These are phyloP conservation scores for Zeus faber DNA, from an alignment of 2,113 vertebrate genomes.

Conservation along the genomic window DNA sequence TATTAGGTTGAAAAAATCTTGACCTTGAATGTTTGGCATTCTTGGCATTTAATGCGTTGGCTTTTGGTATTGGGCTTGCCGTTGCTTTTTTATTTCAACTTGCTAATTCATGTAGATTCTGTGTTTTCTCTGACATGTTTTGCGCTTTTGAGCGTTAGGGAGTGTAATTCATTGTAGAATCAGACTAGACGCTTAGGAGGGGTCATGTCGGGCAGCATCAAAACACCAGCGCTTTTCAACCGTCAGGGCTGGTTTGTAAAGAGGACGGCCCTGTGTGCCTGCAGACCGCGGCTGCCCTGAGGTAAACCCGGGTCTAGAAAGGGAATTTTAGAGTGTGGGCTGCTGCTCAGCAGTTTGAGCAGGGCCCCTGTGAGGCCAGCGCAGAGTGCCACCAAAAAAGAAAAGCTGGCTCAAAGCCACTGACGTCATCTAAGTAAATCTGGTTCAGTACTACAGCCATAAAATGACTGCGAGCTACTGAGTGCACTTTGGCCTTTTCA, in stretches of 20 bases:
- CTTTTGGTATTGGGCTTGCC: too few relatives aligned
- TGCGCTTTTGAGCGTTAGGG: too few relatives aligned
- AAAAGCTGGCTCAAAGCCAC: slow-evolving; percentile 88
- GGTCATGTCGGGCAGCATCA: too few relatives aligned
- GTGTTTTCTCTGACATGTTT: too few relatives aligned
- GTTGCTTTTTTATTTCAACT: too few relatives aligned
- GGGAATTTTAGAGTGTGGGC: slow-evolving; percentile 85
- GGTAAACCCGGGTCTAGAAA: slow-evolving; percentile 87
- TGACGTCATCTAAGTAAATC: slow-evolving; percentile 93
- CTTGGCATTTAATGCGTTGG: too few relatives aligned
- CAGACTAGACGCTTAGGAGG: too few relatives aligned
- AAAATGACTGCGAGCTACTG: slow-evolving; percentile 80
- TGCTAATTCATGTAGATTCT: too few relatives aligned
- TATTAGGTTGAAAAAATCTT: too few relatives aligned
- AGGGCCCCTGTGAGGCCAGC: slow-evolving; percentile 81
- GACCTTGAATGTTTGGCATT: too few relatives aligned
- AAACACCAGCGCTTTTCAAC: slow-evolving; percentile 34
- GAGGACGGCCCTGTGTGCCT: slow-evolving; percentile 42
- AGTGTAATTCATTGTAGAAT: too few relatives aligned
- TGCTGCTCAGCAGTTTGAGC: slow-evolving; percentile 80
- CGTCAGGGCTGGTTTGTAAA: slow-evolving; percentile 35
- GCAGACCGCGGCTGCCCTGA: slow-evolving; percentile 76
- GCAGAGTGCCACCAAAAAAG: slow-evolving; percentile 85
- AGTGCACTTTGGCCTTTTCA: slow-evolving; percentile 88
- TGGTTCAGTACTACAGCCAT: slow-evolving; percentile 83